A percentile compares a stretch with the other conserved stretches of the same genome.
Conservation (phyloP, 2,888 invertebrate species). For the Hyles lineata region DNA sequence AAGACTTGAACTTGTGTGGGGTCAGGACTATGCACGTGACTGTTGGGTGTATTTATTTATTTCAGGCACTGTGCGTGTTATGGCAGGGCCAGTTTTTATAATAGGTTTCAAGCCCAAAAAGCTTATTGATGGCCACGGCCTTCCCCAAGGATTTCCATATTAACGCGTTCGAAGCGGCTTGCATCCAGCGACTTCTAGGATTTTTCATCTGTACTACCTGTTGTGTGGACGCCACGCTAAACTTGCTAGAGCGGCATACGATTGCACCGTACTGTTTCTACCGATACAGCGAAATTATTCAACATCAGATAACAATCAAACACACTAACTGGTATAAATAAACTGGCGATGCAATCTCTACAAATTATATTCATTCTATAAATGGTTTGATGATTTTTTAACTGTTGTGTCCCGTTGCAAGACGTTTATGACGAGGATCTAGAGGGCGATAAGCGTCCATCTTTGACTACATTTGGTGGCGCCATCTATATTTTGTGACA, state of each 20-base stretch:
- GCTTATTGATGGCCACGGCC: too few relatives aligned
- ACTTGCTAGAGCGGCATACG: neutral
- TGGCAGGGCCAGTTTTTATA: too few relatives aligned
- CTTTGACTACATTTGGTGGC: neutral
- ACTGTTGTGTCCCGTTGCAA: constrained; percentile 21
- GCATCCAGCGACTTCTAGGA: too few relatives aligned
- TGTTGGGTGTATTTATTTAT: too few relatives aligned
- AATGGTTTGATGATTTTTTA: constrained; percentile 34
- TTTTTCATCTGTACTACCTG: too few relatives aligned
- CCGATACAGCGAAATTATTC: constrained; percentile 11
- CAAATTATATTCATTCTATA: constrained; percentile 41
- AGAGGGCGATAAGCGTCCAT: neutral
- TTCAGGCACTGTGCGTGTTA: too few relatives aligned
- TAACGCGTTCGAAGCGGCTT: too few relatives aligned
- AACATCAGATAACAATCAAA: constrained; percentile 28
- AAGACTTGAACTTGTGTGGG: too few relatives aligned
- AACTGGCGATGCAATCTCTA: constrained; percentile 40
- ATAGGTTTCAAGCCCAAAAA: too few relatives aligned
- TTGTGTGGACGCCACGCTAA: too few relatives aligned
- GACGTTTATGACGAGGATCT: constrained; percentile 11
- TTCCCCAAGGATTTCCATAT: too few relatives aligned
- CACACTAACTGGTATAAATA: constrained; percentile 21
- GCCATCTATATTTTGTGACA: neutral
- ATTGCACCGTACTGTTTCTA: constrained; percentile 15
- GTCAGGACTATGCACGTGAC: too few relatives aligned